Conservation (phyloP, 2,797 vertebrate genomes). For the Holocentrus rufus region DNA sequence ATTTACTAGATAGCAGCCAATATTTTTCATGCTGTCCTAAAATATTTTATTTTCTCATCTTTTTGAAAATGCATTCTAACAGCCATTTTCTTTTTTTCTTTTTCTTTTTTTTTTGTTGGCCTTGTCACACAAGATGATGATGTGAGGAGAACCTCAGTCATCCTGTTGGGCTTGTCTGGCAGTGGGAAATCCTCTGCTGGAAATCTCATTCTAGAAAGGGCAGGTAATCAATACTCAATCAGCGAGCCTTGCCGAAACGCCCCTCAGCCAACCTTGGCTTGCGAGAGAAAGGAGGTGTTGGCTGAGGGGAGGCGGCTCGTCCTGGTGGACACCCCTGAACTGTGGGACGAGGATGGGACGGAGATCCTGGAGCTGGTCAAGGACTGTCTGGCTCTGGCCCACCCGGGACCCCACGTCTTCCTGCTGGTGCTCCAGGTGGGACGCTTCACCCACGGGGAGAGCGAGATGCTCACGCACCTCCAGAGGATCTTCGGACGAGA, state of each 20-base stretch:
- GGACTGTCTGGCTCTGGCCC: slow-evolving; percentile 64
- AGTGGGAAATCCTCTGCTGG: slow-evolving; percentile 67
- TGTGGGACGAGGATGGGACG: slow-evolving; percentile 66
- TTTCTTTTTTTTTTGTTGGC: no score
- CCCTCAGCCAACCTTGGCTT: slow-evolving; percentile 24
- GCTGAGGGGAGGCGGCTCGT: slow-evolving; percentile 38
- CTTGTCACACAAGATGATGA: slow-evolving; percentile 31
- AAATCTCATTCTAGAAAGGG: slow-evolving; percentile 51
- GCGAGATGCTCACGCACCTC: slow-evolving; percentile 54
- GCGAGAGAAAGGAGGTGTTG: slow-evolving; percentile 47
- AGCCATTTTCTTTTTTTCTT: slow-evolving; percentile 8
- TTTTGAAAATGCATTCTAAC: slow-evolving; percentile 1
- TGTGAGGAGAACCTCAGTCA: slow-evolving; percentile 42
- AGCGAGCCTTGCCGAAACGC: neutral
- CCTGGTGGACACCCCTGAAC: slow-evolving; percentile 71
- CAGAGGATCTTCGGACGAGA: slow-evolving; percentile 65
- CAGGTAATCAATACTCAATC: slow-evolving; percentile 37
- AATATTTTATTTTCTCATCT: neutral
- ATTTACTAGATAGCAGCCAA: neutral
- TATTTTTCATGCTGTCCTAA: neutral
- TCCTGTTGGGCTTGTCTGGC: slow-evolving; percentile 67
- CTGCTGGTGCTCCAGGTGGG: slow-evolving; percentile 67
- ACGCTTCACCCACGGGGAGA: slow-evolving; percentile 68
- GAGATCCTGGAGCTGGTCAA: slow-evolving; percentile 58
- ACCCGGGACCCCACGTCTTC: slow-evolving; percentile 67